These are phyloP conservation scores for Petrocephalus sullivani DNA, from an alignment of 2,797 vertebrate species.

Conservation along the genomic window DNA sequence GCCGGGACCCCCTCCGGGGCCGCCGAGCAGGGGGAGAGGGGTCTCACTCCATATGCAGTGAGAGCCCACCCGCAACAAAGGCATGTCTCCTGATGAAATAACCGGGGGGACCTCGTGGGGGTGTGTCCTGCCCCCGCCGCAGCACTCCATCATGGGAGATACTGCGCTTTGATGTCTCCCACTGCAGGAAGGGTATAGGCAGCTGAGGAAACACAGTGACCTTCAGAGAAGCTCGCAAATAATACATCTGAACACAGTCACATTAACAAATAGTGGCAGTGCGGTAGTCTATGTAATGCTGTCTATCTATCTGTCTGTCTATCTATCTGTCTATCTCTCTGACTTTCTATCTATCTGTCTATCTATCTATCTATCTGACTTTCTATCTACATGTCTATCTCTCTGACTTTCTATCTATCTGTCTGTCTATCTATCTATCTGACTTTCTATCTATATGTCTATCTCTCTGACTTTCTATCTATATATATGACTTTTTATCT, in stretches of 20 bases:
- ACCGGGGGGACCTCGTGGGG: background rate
- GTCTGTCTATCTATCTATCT: background rate
- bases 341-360: background rate
- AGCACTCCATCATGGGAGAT: background rate
- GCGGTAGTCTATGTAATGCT: background rate
- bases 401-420: background rate
- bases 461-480: background rate
- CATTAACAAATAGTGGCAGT: background rate
- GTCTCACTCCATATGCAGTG: conserved; percentile 11
- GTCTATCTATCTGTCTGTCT: background rate
- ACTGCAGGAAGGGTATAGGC: background rate
- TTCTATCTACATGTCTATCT: background rate
- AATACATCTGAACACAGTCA: background rate
- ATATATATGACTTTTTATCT: background rate
- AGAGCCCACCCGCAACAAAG: background rate
- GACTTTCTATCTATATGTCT: too few species aligned
- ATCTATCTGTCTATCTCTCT: background rate
- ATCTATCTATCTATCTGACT: background rate
- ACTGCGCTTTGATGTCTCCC: background rate
- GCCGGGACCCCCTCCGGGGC: background rate
- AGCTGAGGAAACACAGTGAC: background rate
- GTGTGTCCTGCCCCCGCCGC: background rate
- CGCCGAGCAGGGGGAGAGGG: background rate
- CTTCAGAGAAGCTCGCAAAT: background rate
- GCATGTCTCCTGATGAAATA: background rate